A percentile compares a stretch with the other conserved stretches of the same genome.
Conservation (phyloP, 23 tunicate species). For the Trididemnum nubilum region DNA sequence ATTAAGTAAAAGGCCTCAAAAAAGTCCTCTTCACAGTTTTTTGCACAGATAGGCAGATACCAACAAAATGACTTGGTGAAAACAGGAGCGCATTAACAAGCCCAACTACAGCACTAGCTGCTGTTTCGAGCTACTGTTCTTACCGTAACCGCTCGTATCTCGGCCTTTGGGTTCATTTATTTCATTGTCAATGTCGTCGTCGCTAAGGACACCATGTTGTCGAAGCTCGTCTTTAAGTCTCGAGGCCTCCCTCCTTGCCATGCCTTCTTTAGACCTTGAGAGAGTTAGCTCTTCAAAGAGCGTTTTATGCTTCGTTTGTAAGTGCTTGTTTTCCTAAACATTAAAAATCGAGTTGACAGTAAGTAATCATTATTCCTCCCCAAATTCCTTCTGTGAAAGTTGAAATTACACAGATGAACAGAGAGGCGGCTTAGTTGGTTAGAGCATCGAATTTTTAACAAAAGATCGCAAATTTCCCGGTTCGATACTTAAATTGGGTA, state of each 20-base stretch:
- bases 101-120: too few species aligned
- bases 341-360: too few species aligned
- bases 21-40: too few species aligned
- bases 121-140: too few species aligned
- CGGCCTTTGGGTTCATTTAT: not conserved
- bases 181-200: conserved; percentile 32
- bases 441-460: too few species aligned
- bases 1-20: too few species aligned
- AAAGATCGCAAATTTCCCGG: too few species aligned
- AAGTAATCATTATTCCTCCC: not conserved
- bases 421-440: too few species aligned
- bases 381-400: not conserved
- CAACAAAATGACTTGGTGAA: too few species aligned
- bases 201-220: not conserved
- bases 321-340: conserved; percentile 56
- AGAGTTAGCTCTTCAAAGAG: conserved; percentile 71
- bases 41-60: too few species aligned
- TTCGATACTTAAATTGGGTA: too few species aligned
- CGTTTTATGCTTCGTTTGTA: conserved; percentile 41
- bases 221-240: conserved; percentile 63
- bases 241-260: conserved; percentile 47
- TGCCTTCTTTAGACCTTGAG: conserved; percentile 51
- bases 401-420: not conserved
- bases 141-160: conserved; percentile 39
- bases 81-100: too few species aligned